A percentile compares a stretch with the other conserved stretches of the same genome.
These are phyloP conservation scores for Lutraria lutraria DNA, from an alignment of 2,888 invertebrate genomes.

Conservation along the genomic window DNA sequence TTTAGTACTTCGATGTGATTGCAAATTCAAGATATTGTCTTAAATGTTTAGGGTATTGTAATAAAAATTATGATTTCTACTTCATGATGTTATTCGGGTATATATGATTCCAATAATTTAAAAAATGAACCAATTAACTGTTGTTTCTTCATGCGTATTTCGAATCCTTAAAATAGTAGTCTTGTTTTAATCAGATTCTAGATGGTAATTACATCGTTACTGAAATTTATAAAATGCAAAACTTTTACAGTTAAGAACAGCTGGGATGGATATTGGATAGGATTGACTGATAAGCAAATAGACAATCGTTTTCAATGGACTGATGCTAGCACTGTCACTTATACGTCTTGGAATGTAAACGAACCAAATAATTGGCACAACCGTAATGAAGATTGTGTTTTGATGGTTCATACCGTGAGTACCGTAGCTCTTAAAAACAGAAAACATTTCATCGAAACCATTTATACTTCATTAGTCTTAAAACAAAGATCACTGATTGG, in stretches of 20 bases:
- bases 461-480: background rate
- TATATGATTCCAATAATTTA: too few relatives aligned
- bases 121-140: too few relatives aligned
- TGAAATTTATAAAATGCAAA: too few relatives aligned
- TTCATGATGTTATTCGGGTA: too few relatives aligned
- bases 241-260: conserved; percentile 39
- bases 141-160: too few relatives aligned
- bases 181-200: too few relatives aligned
- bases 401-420: conserved; percentile 46
- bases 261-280: conserved; percentile 71
- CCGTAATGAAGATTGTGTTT: conserved; percentile 70
- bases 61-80: too few relatives aligned
- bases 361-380: conserved; percentile 76
- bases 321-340: conserved; percentile 73
- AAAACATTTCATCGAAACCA: background rate
- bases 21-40: too few relatives aligned
- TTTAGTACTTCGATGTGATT: too few relatives aligned
- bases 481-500: background rate
- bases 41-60: too few relatives aligned
- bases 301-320: conserved; percentile 77
- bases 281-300: conserved; percentile 72
- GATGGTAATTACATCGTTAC: too few relatives aligned
- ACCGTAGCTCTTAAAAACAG: background rate
- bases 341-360: conserved; percentile 77
- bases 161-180: too few relatives aligned